phyloP scores from a whole-genome alignment of 2,113 vertebrate species.

The Lontra canadensis region DNA sequence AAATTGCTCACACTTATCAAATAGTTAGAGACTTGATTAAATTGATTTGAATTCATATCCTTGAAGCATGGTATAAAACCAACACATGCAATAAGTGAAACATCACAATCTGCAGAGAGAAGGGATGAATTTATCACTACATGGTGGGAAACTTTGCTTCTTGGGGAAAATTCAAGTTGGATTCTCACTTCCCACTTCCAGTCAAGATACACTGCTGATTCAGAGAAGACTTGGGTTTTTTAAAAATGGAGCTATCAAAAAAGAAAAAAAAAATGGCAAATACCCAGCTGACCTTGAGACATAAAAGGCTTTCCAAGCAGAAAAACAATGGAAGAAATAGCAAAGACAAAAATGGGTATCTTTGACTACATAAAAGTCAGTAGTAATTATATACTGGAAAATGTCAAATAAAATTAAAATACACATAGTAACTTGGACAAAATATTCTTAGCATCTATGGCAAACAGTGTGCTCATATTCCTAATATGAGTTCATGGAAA shows the following conservation, averaged over 20 bases:
- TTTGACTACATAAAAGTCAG: background rate
- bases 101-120: background rate
- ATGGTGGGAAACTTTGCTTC: background rate
- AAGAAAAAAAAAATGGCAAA: background rate
- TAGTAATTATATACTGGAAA: background rate
- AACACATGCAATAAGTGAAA: background rate
- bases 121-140: background rate
- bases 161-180: background rate
- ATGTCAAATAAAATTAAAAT: constrained; percentile 17
- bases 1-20: background rate
- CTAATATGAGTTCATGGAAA: background rate
- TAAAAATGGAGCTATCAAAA: background rate
- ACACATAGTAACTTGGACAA: background rate
- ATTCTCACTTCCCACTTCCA: background rate
- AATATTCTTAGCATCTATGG: background rate
- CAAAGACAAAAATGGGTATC: background rate
- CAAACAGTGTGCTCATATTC: background rate
- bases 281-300: background rate
- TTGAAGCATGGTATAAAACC: background rate
- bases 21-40: background rate
- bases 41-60: background rate
- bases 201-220: background rate
- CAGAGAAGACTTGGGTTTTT: background rate
- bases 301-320: background rate
- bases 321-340: background rate